Conservation (phyloP, 2,113 vertebrate genomes). For the Bungarus multicinctus region DNA sequence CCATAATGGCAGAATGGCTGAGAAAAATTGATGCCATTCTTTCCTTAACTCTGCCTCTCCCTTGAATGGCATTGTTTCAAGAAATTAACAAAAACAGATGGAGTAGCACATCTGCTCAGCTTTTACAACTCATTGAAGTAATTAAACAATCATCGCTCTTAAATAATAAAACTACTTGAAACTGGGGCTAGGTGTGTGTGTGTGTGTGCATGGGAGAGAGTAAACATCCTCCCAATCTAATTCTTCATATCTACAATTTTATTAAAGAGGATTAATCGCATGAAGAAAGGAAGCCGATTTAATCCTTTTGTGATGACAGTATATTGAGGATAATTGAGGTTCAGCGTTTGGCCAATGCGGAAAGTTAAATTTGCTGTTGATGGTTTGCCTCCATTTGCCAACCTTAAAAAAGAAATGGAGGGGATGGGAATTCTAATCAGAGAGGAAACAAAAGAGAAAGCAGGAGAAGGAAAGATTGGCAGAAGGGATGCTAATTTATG, state of each 20-base stretch:
- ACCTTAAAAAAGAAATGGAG: conserved; percentile 1
- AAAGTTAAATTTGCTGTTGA: neutral
- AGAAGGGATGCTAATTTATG: no score
- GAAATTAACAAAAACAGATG: conserved; percentile 61
- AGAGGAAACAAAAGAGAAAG: neutral
- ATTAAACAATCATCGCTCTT: conserved; percentile 65
- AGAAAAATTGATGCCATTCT: neutral
- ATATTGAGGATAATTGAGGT: conserved; percentile 58
- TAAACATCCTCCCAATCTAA: neutral
- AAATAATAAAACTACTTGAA: conserved; percentile 43
- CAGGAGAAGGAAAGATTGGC: conserved; percentile 1
- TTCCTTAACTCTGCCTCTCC: conserved; percentile 45
- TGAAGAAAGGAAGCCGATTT: conserved; percentile 52
- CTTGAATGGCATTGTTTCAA: conserved; percentile 51
- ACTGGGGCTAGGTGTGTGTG: neutral
- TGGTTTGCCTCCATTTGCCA: conserved; percentile 45
- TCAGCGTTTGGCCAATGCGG: conserved; percentile 38
- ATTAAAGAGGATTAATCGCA: conserved; percentile 51
- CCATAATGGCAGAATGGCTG: neutral
- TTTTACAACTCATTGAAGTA: conserved; percentile 56
- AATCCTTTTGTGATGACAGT: conserved; percentile 53
- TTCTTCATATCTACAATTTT: conserved; percentile 47
- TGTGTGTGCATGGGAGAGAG: no score
- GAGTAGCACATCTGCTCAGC: conserved; percentile 45
- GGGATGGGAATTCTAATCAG: neutral